phyloP scores from a whole-genome alignment of 2,888 invertebrate species.

The Andricus quercusramuli region DNA sequence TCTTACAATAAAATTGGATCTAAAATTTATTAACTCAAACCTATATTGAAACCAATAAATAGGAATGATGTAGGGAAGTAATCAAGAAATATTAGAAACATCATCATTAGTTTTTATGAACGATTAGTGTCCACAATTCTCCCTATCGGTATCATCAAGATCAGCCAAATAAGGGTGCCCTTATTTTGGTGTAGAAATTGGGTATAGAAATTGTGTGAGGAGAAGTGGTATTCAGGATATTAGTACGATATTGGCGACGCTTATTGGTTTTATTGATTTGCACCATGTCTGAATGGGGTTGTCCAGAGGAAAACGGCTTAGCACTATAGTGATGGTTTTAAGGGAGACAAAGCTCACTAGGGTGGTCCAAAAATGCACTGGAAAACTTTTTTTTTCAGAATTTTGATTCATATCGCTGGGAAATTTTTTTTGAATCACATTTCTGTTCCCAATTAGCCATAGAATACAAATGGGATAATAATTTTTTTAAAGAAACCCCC shows the following conservation, averaged over 20 bases:
- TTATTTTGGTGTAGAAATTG: constrained; percentile 32
- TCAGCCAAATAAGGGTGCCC: constrained; percentile 22
- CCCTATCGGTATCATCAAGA: not conserved
- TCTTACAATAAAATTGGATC: not conserved
- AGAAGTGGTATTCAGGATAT: constrained; percentile 75
- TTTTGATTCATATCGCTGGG: no score
- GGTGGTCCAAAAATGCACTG: no score
- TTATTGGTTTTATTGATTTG: constrained; percentile 75
- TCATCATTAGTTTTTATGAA: constrained; percentile 10
- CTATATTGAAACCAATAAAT: not conserved
- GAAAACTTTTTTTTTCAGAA: no score
- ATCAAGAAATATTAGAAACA: not conserved
- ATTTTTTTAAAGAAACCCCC: no score
- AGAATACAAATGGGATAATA: no score
- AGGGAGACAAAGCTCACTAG: not conserved
- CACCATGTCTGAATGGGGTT: constrained; percentile 55
- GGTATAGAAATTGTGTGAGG: constrained; percentile 57
- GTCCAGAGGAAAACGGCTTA: constrained; percentile 64
- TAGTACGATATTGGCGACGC: constrained; percentile 73
- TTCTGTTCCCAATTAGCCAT: no score
- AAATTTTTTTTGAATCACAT: no score
- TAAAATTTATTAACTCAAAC: not conserved
- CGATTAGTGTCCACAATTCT: not conserved
- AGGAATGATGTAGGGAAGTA: not conserved
- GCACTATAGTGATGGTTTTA: constrained; percentile 54